These are phyloP conservation scores for Peribatodes rhomboidaria DNA, from an alignment of 2,888 invertebrate species.

Conservation along the genomic window DNA sequence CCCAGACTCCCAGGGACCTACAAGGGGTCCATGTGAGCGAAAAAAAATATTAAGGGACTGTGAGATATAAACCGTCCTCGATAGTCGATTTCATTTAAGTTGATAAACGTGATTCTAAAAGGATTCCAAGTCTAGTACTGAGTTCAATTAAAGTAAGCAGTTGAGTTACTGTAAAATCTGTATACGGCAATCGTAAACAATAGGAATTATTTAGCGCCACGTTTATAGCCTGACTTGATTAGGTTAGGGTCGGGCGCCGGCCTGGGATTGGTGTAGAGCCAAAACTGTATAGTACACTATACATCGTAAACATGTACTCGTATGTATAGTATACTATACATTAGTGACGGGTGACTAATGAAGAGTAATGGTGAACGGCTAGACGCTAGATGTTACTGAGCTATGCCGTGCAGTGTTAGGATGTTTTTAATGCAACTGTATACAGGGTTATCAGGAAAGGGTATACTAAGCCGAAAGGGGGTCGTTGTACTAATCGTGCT, in stretches of 20 bases:
- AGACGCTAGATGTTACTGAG: not conserved
- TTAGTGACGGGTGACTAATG: slow-evolving; percentile 15
- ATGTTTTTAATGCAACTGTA: not conserved
- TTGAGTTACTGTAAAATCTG: slow-evolving; percentile 11
- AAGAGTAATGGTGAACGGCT: slow-evolving; percentile 17
- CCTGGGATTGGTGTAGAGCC: slow-evolving; percentile 24
- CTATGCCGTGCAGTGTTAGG: not conserved
- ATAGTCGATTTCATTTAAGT: no score
- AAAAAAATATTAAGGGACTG: no score
- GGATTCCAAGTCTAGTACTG: no score
- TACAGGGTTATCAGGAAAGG: no score
- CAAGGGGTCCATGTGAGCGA: no score
- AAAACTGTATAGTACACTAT: slow-evolving; percentile 16
- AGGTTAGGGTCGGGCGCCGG: slow-evolving; percentile 31
- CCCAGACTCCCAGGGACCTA: no score
- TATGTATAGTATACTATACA: slow-evolving; percentile 3
- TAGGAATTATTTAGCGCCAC: slow-evolving; percentile 43
- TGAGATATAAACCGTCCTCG: no score
- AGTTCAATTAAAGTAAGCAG: not conserved
- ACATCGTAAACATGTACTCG: not conserved
- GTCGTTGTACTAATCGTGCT: no score
- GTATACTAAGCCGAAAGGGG: no score
- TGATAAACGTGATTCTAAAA: no score
- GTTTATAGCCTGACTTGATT: slow-evolving; percentile 41
- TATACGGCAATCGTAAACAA: slow-evolving; percentile 36